Evolutionary conservation across 1,140 invertebrate species (phyloP).

Genomic region (Leptestheria dahalacensis): DNA sequence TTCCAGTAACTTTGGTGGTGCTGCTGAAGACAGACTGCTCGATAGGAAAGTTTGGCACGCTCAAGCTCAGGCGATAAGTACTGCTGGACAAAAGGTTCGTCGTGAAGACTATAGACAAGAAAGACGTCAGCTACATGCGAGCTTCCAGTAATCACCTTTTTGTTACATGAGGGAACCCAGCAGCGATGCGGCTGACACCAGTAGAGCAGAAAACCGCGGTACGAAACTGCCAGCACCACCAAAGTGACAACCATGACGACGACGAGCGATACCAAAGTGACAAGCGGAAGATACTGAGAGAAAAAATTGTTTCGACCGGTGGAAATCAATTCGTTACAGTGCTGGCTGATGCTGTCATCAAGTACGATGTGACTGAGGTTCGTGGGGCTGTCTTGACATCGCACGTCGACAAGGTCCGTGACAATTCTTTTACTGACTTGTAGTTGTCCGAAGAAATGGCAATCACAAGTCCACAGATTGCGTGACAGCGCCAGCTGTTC

Average conservation of each 20-base stretch:
- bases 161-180: too few species aligned
- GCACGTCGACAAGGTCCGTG: conserved; percentile 32
- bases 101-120: conserved; percentile 80
- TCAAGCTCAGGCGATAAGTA: conserved; percentile 70
- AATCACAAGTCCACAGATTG: conserved; percentile 79
- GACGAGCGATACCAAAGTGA: conserved; percentile 55
- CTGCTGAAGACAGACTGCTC: conserved; percentile 66
- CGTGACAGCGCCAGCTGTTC: conserved; percentile 53
- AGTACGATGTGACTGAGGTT: conserved; percentile 53
- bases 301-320: neutral
- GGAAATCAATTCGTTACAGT: too few species aligned
- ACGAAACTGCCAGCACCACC: conserved; percentile 61
- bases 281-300: conserved; percentile 66
- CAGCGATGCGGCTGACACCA: conserved; percentile 59
- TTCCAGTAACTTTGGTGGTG: conserved; percentile 35
- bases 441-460: conserved; percentile 70
- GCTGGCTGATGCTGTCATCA: too few species aligned
- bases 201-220: conserved; percentile 54
- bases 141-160: conserved; percentile 53
- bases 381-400: conserved; percentile 32
- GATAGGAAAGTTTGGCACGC: conserved; percentile 42
- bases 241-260: conserved; percentile 54
- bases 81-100: conserved; percentile 74
- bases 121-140: conserved; percentile 63
- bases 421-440: conserved; percentile 47